Evolutionary conservation across 2,888 invertebrate species (phyloP).

Genomic region (Hyposoter dolosus): DNA sequence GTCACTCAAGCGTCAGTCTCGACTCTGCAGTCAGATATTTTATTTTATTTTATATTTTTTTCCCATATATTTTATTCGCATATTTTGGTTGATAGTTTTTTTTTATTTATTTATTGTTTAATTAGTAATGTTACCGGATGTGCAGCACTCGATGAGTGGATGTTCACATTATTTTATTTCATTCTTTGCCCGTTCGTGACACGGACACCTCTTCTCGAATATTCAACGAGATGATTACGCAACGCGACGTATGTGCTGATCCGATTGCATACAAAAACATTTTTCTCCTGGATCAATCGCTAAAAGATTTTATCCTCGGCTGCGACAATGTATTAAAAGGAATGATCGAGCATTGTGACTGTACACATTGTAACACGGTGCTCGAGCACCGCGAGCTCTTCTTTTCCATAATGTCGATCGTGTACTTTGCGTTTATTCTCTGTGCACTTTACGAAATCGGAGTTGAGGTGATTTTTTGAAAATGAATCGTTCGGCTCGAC

Average conservation of each 20-base stretch:
- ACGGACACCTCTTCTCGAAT: constrained; percentile 16
- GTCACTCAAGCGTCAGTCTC: constrained; percentile 24
- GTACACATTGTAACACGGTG: too few relatives aligned
- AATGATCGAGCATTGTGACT: constrained; percentile 12
- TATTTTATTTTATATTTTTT: too few relatives aligned
- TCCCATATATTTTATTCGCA: constrained; percentile 26
- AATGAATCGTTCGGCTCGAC: neutral
- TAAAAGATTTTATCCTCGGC: neutral
- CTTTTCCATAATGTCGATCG: constrained; percentile 35
- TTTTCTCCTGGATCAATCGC: constrained; percentile 17
- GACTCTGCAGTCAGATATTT: neutral
- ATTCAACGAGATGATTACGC: constrained; percentile 28
- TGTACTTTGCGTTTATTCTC: constrained; percentile 12
- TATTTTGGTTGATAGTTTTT: constrained; percentile 17
- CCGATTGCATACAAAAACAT: neutral
- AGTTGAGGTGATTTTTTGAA: constrained; percentile 39
- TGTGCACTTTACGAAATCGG: constrained; percentile 30
- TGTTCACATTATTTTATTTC: constrained; percentile 5
- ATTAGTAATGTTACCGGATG: constrained; percentile 25
- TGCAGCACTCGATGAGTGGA: constrained; percentile 1
- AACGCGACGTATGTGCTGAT: neutral
- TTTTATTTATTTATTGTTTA: constrained; percentile 3
- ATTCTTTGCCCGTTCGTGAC: constrained; percentile 28
- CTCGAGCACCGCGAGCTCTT: neutral
- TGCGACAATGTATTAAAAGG: constrained; percentile 39